phyloP scores from a whole-genome alignment of 2,797 vertebrate genomes.

The Scarus forsteni region DNA sequence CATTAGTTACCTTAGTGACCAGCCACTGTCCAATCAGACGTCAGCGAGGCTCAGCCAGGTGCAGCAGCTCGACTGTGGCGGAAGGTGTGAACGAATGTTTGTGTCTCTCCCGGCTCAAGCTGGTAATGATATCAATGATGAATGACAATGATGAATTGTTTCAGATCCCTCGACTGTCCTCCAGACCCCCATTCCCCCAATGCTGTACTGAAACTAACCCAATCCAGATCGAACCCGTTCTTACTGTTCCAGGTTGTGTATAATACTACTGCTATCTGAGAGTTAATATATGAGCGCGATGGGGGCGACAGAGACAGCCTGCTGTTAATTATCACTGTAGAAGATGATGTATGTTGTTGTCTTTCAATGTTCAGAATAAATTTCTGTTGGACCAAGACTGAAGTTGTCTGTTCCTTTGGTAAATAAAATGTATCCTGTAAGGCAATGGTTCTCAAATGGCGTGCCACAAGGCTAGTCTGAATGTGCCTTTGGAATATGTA shows the following conservation, averaged over 20 bases:
- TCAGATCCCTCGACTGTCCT: constrained; percentile 13
- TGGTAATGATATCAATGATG: constrained; percentile 16
- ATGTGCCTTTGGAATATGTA: no score
- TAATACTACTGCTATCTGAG: constrained; percentile 77
- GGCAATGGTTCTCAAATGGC: no score
- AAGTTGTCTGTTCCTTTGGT: neutral
- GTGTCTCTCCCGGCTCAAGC: constrained; percentile 41
- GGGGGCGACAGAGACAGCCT: constrained; percentile 53
- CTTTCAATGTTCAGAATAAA: constrained; percentile 87
- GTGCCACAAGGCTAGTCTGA: no score
- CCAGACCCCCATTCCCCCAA: constrained; percentile 1
- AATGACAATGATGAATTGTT: constrained; percentile 24
- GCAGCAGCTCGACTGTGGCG: constrained; percentile 58
- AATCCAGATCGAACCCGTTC: constrained; percentile 55
- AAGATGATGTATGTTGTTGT: constrained; percentile 82
- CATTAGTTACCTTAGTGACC: constrained; percentile 66
- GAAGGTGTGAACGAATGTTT: constrained; percentile 47
- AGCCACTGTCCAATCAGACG: constrained; percentile 74
- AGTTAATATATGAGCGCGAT: constrained; percentile 77
- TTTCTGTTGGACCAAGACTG: constrained; percentile 82
- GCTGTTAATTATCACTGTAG: constrained; percentile 82
- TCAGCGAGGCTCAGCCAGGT: constrained; percentile 29
- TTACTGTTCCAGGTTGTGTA: constrained; percentile 74
- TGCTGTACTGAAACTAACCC: constrained; percentile 56
- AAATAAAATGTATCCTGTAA: neutral